Conservation (phyloP, 2,888 invertebrate genomes). For the Nematopogon swammerdamellus region DNA sequence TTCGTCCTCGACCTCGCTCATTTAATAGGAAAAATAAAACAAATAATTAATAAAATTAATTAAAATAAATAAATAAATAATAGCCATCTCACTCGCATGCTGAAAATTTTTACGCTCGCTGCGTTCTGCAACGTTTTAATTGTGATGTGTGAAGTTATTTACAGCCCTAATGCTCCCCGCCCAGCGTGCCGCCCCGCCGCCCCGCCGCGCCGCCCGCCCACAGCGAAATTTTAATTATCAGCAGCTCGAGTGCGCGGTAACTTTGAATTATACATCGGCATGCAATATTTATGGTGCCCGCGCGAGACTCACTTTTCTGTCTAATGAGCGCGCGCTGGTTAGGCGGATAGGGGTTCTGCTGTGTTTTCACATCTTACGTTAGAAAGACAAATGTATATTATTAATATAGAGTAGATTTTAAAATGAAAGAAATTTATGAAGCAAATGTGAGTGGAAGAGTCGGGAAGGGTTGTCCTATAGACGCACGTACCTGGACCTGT, state of each 20-base stretch:
- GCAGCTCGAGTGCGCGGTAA: slow-evolving; percentile 36
- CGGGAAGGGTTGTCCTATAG: no score
- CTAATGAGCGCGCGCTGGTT: slow-evolving; percentile 52
- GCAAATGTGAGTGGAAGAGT: no score
- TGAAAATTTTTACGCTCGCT: no score
- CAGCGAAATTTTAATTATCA: slow-evolving; percentile 55
- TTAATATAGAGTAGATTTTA: no score
- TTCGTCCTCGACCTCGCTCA: no score
- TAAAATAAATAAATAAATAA: no score
- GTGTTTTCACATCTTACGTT: neutral
- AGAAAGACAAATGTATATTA: no score
- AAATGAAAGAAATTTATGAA: no score
- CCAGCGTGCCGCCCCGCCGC: slow-evolving; percentile 21
- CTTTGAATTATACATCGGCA: slow-evolving; percentile 55
- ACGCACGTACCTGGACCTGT: no score
- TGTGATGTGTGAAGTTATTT: slow-evolving; percentile 49
- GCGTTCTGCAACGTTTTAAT: slow-evolving; percentile 44
- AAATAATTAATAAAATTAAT: no score
- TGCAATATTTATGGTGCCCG: slow-evolving; percentile 50
- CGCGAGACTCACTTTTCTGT: slow-evolving; percentile 51
- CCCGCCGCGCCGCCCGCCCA: slow-evolving; percentile 10
- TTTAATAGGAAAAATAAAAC: no score
- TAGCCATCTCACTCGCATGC: no score
- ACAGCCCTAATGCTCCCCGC: slow-evolving; percentile 38
- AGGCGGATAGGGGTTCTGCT: slow-evolving; percentile 14